Evolutionary conservation across 2,888 invertebrate species (phyloP).

Genomic region (Danaus chrysippus): DNA sequence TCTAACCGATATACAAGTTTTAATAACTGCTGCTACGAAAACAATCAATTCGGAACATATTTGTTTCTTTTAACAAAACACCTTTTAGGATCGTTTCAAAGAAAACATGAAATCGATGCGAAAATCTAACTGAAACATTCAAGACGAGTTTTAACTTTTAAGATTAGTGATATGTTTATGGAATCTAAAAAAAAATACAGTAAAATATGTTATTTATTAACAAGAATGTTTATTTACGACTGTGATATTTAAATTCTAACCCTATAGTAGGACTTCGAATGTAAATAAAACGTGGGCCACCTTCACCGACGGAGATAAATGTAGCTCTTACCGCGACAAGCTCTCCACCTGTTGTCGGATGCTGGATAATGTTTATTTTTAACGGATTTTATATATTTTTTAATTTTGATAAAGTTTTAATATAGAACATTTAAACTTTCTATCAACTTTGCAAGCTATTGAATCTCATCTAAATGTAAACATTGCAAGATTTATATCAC

Average conservation of each 20-base stretch:
- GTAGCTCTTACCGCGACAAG: conserved; percentile 46
- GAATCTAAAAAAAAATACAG: too few species aligned
- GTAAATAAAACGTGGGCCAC: conserved; percentile 6
- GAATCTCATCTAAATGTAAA: too few species aligned
- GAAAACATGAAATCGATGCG: background rate
- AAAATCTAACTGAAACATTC: too few species aligned
- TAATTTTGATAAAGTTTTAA: background rate
- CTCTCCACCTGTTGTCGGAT: conserved; percentile 40
- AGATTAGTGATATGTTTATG: background rate
- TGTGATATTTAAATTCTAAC: too few species aligned
- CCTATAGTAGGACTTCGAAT: background rate
- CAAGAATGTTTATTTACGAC: too few species aligned
- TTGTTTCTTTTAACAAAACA: conserved; percentile 15
- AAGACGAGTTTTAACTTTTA: too few species aligned
- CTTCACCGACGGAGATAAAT: conserved; percentile 49
- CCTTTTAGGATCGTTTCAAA: background rate
- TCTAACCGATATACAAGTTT: conserved; percentile 41
- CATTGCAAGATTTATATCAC: too few species aligned
- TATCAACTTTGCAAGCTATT: too few species aligned
- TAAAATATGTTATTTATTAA: too few species aligned
- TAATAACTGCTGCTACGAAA: conserved; percentile 48
- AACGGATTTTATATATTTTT: background rate
- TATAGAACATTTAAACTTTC: too few species aligned
- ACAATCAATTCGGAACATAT: conserved; percentile 38
- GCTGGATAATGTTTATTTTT: conserved; percentile 12